Evolutionary conservation across 1,140 invertebrate species (phyloP).

Genomic region (Eulimnadia texana): DNA sequence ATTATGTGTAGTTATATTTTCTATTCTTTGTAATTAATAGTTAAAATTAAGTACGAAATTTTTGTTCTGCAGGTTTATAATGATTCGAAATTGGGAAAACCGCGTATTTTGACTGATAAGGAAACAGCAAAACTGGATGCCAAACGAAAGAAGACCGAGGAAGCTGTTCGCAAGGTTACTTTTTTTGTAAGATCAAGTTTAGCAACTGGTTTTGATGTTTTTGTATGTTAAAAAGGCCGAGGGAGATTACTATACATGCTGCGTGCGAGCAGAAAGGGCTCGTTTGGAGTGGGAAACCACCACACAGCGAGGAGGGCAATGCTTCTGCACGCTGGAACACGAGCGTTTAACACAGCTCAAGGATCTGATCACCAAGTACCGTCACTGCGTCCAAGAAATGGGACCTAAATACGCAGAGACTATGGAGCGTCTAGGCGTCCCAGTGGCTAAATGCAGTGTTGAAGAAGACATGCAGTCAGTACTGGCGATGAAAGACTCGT

Average conservation of each 20-base stretch:
- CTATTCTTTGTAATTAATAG: too few species aligned
- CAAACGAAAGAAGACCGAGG: conserved; percentile 77
- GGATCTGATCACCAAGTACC: conserved; percentile 56
- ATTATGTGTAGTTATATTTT: too few species aligned
- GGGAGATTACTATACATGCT: conserved; percentile 82
- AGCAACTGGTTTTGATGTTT: not conserved
- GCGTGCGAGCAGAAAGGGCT: conserved; percentile 71
- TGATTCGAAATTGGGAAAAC: conserved; percentile 29
- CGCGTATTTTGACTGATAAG: conserved; percentile 43
- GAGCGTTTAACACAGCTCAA: conserved; percentile 71
- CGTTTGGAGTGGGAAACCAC: conserved; percentile 82
- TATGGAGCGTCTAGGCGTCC: conserved; percentile 44
- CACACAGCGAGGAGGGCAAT: conserved; percentile 54
- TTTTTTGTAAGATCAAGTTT: not conserved
- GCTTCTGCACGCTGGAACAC: conserved; percentile 68
- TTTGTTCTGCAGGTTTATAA: conserved; percentile 11
- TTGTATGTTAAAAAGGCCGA: conserved; percentile 46
- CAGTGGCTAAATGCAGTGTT: conserved; percentile 52
- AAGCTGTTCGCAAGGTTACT: conserved; percentile 54
- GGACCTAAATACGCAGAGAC: conserved; percentile 40
- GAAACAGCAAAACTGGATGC: conserved; percentile 59
- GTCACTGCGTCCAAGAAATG: conserved; percentile 57
- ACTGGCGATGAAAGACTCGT: conserved; percentile 41
- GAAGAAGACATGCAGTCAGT: conserved; percentile 53
- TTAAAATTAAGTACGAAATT: conserved; percentile 17